A percentile compares a stretch with the other conserved stretches of the same genome.
phyloP scores from a whole-genome alignment of 2,888 invertebrate species.

The Leptopterna dolabrata region DNA sequence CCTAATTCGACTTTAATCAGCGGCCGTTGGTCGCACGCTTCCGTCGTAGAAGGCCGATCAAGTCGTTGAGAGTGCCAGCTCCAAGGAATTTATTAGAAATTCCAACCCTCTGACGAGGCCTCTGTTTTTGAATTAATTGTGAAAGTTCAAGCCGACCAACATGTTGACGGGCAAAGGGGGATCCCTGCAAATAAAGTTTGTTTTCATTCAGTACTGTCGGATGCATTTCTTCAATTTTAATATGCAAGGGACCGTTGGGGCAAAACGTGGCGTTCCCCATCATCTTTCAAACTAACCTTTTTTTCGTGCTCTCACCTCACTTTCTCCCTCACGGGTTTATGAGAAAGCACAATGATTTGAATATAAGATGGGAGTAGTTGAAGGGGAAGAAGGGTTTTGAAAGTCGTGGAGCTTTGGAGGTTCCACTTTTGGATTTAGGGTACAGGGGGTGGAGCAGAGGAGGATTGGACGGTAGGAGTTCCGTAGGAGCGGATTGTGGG shows the following conservation, averaged over 20 bases:
- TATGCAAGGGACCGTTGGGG: not conserved
- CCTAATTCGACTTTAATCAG: no score
- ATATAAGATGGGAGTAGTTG: constrained; percentile 30
- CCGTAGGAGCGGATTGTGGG: not conserved
- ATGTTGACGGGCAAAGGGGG: not conserved
- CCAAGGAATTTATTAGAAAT: not conserved
- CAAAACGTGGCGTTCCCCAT: not conserved
- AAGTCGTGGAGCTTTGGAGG: not conserved
- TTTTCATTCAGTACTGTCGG: not conserved
- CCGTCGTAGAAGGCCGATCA: not conserved
- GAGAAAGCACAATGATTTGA: constrained; percentile 35
- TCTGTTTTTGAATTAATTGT: not conserved
- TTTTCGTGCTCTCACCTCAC: constrained; percentile 7
- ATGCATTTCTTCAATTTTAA: not conserved
- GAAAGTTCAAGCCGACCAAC: not conserved
- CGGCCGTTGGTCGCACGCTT: no score
- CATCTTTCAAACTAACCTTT: not conserved
- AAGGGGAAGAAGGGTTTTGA: constrained; percentile 22
- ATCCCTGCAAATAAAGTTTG: not conserved
- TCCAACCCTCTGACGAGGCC: not conserved
- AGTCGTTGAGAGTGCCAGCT: no score
- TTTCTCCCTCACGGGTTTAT: constrained; percentile 35
- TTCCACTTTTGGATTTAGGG: constrained; percentile 12
- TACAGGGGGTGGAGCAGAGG: not conserved
- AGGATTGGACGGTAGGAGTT: not conserved